Percentiles rank a stretch among this genome's conserved stretches.
These are phyloP conservation scores for Alca torda DNA, from an alignment of 2,797 vertebrate genomes.

Conservation along the genomic window DNA sequence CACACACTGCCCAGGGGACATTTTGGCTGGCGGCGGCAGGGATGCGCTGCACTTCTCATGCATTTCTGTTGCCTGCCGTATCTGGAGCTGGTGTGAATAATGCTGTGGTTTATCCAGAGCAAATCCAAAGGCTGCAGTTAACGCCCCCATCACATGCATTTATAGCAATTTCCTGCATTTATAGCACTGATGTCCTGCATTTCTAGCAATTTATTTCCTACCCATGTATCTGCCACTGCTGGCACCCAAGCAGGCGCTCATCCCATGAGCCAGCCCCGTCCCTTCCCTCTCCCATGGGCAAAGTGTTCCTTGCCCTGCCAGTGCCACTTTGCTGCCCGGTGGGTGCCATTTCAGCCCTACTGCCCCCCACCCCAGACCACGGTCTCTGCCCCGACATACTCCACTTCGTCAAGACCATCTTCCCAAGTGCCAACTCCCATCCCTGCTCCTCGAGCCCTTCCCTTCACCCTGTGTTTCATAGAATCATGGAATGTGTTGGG, in stretches of 20 bases:
- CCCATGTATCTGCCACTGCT: background rate
- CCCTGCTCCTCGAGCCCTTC: background rate
- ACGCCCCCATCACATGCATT: accelerated
- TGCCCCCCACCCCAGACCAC: background rate
- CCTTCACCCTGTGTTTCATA: background rate
- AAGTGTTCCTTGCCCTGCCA: background rate
- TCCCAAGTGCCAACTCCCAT: background rate
- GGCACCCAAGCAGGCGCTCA: accelerated
- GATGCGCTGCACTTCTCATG: background rate
- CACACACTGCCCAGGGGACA: accelerated
- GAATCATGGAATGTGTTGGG: no score
- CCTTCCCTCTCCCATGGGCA: background rate
- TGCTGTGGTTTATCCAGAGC: background rate
- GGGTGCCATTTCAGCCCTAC: background rate
- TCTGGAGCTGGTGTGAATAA: accelerated
- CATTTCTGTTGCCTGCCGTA: background rate
- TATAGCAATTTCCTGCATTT: background rate
- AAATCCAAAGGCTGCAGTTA: background rate
- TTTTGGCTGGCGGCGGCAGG: background rate
- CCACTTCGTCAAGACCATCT: background rate
- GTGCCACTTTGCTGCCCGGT: accelerated
- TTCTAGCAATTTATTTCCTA: background rate
- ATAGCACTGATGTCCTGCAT: background rate
- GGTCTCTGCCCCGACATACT: accelerated
- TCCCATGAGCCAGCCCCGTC: accelerated